Evolutionary conservation across 1,140 invertebrate species (phyloP), one percentile per base, ranked within the genome.

Genomic region (Zaprionus inermis): DNA sequence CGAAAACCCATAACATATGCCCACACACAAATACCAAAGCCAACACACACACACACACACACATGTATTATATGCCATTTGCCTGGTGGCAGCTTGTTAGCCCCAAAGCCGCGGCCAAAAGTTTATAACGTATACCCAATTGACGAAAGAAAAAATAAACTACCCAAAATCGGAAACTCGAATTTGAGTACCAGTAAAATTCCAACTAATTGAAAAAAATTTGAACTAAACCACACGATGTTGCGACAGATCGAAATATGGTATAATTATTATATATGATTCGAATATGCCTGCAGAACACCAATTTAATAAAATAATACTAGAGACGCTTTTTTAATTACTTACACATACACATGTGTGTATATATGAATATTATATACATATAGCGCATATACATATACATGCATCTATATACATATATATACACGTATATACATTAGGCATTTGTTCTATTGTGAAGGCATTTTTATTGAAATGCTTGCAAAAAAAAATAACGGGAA

Each of bases 391-490:
- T 67, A 24, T 38, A 68, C 30, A n/a, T 38, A 65, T 49, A 65
- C 4, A 55, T 54, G 56, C 41, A 63, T 63, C 71, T 32, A 49
- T 44, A 36, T 72, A 44, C n/a, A 60, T 56, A 64, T 30, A 54
- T 46, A 63, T 46, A 63, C 9, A 52, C 32, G 52, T 36, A 60
- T 54, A 64, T 55, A 69, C 34, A 72, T 81, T 76, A 73, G 81
- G 81, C 81, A 76, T 73, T 81, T 81, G 65, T 76, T 81, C 46
- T 51, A 65, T 75, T 72, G 58, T 63, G 32, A 72, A 30, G 38
- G 79, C 82, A 85, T 86, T 85, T 85, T 86, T 85, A 86, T 85
- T 85, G 82, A 85, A 79, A 86, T 85, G 82, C 82, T 85, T 85
- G 61, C 72, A 66, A 88, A 72, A 49, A 67, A 6, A 58, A 28